These are phyloP conservation scores for Loris lydekkerianus DNA, from an alignment of 2,797 vertebrate species.

Conservation along the genomic window DNA sequence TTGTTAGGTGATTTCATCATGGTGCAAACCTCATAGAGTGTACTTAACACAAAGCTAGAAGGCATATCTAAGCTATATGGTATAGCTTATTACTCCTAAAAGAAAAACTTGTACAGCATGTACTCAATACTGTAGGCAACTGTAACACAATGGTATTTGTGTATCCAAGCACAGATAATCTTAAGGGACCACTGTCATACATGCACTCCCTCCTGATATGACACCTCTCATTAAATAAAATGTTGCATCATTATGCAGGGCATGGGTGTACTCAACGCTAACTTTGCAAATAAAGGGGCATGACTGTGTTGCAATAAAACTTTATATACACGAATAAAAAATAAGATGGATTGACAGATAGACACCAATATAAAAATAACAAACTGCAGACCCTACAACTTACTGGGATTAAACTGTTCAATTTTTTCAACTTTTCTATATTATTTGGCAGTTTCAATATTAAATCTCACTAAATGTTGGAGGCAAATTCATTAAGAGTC, in stretches of 20 bases:
- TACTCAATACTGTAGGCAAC: neutral
- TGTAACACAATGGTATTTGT: neutral
- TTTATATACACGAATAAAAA: neutral
- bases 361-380: slow-evolving; percentile 4
- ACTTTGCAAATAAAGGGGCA: neutral
- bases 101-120: neutral
- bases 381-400: slow-evolving; percentile 7
- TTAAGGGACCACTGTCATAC: neutral
- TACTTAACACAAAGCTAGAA: neutral
- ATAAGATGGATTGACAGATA: slow-evolving; percentile 23
- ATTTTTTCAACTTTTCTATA: slow-evolving; percentile 52
- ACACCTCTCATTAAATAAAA: neutral
- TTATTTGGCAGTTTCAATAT: slow-evolving; percentile 37
- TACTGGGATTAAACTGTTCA: neutral
- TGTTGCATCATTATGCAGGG: neutral
- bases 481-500: neutral
- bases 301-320: neutral
- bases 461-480: slow-evolving; percentile 2
- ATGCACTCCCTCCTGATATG: neutral
- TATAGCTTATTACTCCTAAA: neutral
- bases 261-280: neutral
- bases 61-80: neutral
- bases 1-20: neutral
- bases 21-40: neutral
- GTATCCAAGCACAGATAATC: neutral